phyloP scores from a whole-genome alignment of 2,113 vertebrate species.

The Genyomyrus donnyi region DNA sequence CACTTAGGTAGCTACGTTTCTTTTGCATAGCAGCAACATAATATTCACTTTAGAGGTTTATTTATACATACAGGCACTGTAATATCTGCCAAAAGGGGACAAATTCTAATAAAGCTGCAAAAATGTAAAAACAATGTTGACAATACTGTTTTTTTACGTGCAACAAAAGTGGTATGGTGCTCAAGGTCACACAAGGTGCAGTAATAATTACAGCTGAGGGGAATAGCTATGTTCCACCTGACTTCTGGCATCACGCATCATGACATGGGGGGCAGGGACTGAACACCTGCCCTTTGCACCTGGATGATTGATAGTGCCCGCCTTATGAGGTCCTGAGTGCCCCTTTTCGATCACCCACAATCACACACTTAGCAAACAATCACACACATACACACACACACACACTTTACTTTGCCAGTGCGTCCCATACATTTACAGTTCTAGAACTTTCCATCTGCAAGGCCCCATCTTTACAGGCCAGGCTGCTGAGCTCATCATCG shows the following conservation, averaged over 20 bases:
- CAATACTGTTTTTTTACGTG: not conserved
- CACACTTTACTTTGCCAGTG: not conserved
- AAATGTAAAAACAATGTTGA: not conserved
- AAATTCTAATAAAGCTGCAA: not conserved
- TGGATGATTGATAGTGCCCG: not conserved
- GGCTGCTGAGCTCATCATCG: not conserved
- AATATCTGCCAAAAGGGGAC: not conserved
- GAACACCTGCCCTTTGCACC: not conserved
- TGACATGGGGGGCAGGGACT: not conserved
- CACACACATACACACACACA: not conserved
- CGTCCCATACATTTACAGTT: not conserved
- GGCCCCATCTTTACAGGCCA: not conserved
- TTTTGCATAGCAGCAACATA: not conserved
- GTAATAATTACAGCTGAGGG: not conserved
- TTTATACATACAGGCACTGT: not conserved
- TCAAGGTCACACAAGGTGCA: not conserved
- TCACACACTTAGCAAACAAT: not conserved
- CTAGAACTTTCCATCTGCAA: not conserved
- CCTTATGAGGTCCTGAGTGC: not conserved
- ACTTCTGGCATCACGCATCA: not conserved
- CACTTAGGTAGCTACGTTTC: not conserved
- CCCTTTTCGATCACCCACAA: not conserved
- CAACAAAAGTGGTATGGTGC: not conserved
- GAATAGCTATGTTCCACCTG: not conserved
- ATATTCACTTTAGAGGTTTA: not conserved